These are phyloP conservation scores for Plectrocnemia conspersa DNA, from an alignment of 1,140 invertebrate species.

Conservation along the genomic window DNA sequence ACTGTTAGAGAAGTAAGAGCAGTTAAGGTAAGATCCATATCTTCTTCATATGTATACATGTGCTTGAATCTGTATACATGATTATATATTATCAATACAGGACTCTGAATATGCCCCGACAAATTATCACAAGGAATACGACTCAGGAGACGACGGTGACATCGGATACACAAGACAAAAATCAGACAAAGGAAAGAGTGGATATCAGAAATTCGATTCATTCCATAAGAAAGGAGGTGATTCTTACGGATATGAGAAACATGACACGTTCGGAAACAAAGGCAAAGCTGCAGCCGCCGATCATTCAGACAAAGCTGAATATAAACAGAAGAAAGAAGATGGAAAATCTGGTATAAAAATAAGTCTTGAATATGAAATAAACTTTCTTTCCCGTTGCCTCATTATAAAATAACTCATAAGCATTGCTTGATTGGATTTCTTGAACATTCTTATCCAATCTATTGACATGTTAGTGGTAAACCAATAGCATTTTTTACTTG, in stretches of 20 bases:
- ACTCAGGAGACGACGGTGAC: conserved; percentile 55
- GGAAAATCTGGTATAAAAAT: conserved; percentile 21
- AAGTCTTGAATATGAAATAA: no score
- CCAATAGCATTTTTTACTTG: background rate
- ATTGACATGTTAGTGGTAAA: background rate
- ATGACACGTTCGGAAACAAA: conserved; percentile 56
- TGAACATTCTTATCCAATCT: no score
- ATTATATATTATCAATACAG: background rate
- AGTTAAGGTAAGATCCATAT: conserved; percentile 40
- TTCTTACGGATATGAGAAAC: conserved; percentile 63
- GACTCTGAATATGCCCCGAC: conserved; percentile 23
- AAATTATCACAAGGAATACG: conserved; percentile 45
- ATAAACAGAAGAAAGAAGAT: conserved; percentile 41
- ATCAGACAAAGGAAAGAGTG: conserved; percentile 60
- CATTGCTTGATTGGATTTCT: no score
- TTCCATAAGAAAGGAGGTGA: conserved; percentile 68
- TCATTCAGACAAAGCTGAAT: conserved; percentile 30
- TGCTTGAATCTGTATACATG: background rate
- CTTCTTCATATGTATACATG: background rate
- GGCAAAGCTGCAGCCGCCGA: conserved; percentile 40
- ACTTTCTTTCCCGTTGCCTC: no score
- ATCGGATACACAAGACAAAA: conserved; percentile 61
- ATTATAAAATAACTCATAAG: no score
- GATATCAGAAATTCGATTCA: conserved; percentile 66
- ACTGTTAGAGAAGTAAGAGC: conserved; percentile 47